These are phyloP conservation scores for Aplodontia rufa DNA, from an alignment of 2,113 vertebrate genomes.

Conservation along the genomic window DNA sequence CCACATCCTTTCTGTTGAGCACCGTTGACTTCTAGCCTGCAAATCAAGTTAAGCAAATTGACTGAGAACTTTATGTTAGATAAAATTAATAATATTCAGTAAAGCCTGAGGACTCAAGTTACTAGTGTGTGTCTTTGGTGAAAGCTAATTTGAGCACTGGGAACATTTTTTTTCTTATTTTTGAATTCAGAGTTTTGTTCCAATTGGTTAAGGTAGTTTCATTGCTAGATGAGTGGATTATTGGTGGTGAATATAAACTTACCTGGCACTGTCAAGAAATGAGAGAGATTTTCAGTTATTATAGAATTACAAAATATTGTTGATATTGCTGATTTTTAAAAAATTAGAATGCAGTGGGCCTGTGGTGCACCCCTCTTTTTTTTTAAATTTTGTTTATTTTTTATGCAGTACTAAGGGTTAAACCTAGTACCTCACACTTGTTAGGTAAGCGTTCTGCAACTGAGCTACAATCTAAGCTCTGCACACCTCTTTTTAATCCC, in stretches of 20 bases:
- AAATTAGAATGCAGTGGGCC: neutral
- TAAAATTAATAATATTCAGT: neutral
- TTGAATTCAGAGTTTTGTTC: conserved; percentile 33
- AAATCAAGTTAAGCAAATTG: conserved; percentile 29
- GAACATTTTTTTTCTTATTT: neutral
- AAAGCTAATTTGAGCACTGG: neutral
- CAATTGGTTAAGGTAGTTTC: neutral
- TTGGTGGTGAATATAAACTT: neutral
- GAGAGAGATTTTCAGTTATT: neutral
- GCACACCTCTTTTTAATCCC: no score
- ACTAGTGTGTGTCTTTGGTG: neutral
- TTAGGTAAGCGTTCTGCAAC: no score
- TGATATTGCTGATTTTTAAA: neutral
- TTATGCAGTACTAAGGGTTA: no score
- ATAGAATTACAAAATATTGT: neutral
- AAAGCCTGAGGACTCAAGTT: neutral
- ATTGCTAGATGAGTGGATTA: conserved; percentile 30
- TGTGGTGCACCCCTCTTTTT: no score
- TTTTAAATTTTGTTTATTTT: no score
- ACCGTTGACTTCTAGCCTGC: neutral
- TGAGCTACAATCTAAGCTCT: no score
- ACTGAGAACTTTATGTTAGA: neutral
- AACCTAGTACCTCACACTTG: no score
- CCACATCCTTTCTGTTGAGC: neutral
- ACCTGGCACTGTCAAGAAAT: neutral